Conservation (phyloP, 30 jellyfish, hydroid and myxozoan species). For the Rhopilema esculentum region DNA sequence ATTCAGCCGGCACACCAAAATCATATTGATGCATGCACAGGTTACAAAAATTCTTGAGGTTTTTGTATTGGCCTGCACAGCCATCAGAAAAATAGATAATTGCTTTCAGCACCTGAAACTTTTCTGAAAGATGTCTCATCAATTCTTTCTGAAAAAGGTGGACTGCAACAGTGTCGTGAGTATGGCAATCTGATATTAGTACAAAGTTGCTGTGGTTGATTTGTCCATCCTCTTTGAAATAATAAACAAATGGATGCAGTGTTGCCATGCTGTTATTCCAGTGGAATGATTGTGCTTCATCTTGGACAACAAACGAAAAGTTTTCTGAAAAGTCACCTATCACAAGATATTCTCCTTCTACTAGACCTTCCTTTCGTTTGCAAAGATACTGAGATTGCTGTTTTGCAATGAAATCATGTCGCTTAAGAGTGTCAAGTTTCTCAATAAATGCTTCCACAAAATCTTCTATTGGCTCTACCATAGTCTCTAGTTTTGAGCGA, state of each 20-base stretch:
- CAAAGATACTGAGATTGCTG: slow-evolving; percentile 29
- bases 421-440: neutral
- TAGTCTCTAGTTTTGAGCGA: slow-evolving; percentile 45
- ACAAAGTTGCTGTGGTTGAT: neutral
- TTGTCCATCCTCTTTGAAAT: neutral
- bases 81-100: slow-evolving; percentile 49
- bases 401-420: slow-evolving; percentile 50
- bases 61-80: slow-evolving; percentile 59
- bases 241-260: slow-evolving; percentile 51
- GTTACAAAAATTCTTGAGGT: slow-evolving; percentile 17
- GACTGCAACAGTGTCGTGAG: slow-evolving; percentile 36
- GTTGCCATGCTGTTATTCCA: slow-evolving; percentile 52
- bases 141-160: slow-evolving; percentile 12
- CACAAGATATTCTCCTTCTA: slow-evolving; percentile 25
- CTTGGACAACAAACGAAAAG: slow-evolving; percentile 38
- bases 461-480: slow-evolving; percentile 29
- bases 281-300: slow-evolving; percentile 42
- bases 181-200: slow-evolving; percentile 42
- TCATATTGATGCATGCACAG: slow-evolving; percentile 51
- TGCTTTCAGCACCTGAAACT: neutral
- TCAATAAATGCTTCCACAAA: slow-evolving; percentile 4
- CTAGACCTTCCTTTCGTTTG: neutral
- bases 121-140: neutral
- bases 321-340: slow-evolving; percentile 60
- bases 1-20: slow-evolving; percentile 37